phyloP scores from a whole-genome alignment of 2,888 invertebrate genomes.

The Ceraclea dissimilis region DNA sequence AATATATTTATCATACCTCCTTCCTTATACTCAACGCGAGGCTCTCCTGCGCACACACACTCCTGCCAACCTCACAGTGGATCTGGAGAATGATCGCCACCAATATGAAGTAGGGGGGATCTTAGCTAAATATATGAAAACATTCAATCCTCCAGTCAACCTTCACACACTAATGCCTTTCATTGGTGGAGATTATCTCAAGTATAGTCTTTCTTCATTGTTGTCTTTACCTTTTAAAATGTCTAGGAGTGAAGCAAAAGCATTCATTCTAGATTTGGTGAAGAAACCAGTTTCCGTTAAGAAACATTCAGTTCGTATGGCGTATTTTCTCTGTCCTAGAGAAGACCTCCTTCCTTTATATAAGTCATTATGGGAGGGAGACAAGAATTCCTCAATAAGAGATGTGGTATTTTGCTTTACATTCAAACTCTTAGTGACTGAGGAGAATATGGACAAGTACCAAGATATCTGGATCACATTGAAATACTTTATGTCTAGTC shows the following conservation, averaged over 20 bases:
- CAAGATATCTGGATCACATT: not conserved
- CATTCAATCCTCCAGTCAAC: not conserved
- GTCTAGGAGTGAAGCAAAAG: not conserved
- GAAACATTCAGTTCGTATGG: not conserved
- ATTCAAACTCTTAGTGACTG: not conserved
- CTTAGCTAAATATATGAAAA: not conserved
- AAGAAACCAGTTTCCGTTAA: not conserved
- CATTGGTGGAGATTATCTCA: not conserved
- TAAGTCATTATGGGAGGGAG: not conserved
- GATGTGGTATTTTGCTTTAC: not conserved
- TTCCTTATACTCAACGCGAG: not conserved
- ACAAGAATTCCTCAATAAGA: not conserved
- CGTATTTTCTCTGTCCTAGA: not conserved
- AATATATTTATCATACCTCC: not conserved
- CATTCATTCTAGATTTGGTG: not conserved
- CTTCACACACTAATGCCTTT: not conserved
- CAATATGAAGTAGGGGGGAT: not conserved
- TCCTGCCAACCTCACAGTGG: not conserved
- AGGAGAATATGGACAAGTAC: not conserved
- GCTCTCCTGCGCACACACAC: not conserved
- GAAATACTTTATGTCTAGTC: not conserved
- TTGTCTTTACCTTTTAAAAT: not conserved
- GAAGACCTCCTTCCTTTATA: not conserved
- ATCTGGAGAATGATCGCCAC: not conserved
- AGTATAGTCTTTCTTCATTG: not conserved